Evolutionary conservation across 2,888 invertebrate species (phyloP), one percentile per base, ranked within the genome.

Genomic region (Diabrotica balteata): DNA sequence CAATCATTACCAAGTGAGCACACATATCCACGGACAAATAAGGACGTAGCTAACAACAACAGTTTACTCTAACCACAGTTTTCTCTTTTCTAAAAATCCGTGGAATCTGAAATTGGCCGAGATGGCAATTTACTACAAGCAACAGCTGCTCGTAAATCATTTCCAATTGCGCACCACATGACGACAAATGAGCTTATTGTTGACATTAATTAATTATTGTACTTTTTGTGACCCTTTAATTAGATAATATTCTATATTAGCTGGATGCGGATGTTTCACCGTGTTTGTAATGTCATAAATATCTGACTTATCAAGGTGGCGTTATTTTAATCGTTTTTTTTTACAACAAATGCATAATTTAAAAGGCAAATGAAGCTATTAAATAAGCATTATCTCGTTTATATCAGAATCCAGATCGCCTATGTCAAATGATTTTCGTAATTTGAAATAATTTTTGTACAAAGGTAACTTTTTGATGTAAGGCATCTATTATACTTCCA

Each of bases 101-200:
- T 61, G 63, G 69, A 72, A 68, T 72, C 62, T 62, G 59, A 66
- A 66, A 72, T 63, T 69, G 64, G 63, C 63, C 61, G 64, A 63
- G 68, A 66, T 59, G 50, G 51, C 66, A 65, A 69, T 71, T 69
- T 60, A 69, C 63, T 50, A 49, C 59, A 44, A 59, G 58, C 63
- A 69, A 65, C 73, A 74, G 72, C 70, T 72, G 75, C 65, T 67
- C 63, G 71, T 73, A 73, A 75, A 75, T 75, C 73, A 73, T 65
- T 69, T 70, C 63, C 70, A 75, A 73, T 73, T 73, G 68, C 72
- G 66, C 68, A 59, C 69, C 71, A 62, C 68, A 73, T 71, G 62
- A 66, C 67, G 75, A 73, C 73, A 75, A 75, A 75, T 67, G 65
- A 70, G 69, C 69, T 72, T 73, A 72, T 73, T 75, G 73, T 70